Evolutionary conservation across 2,888 invertebrate genomes (phyloP), one percentile per base, ranked within the genome.

Genomic region (Pterobdella sp.): DNA sequence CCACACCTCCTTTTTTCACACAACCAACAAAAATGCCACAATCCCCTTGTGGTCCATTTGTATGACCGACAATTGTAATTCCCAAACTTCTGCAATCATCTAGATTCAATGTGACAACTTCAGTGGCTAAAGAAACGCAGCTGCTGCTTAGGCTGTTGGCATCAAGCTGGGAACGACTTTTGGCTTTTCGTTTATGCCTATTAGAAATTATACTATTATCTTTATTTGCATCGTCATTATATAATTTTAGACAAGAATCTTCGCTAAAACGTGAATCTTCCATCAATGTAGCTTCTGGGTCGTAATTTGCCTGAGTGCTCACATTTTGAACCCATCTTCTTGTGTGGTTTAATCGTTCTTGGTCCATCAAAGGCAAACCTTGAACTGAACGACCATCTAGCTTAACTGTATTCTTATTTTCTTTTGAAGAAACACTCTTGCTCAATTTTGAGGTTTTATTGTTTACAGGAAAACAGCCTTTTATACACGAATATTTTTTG

Each of bases 1-100:
- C 74, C 29, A 66, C 74, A n/a, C 74, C 74, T 10, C 67, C 72
- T 32, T 72, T 72, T n/a, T 63, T 66, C 1, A 74, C 64, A n/a
- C 68, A 37, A 14, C 74, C 74, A 34, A 74, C 71, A 35, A 74
- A 74, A 34, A 74, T 74, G 31, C 74, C 74, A 36, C 74, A 74
- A 49, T 74, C 74, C 2, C 72, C 74, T 34, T 74, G 72, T 22
- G 32, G 31, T 0, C 68, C 64, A 29, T 74, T 74, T 34, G 65
- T 67, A 52, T 72, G 74, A 1, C 74, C 74, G 22, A 74, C 74
- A 26, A 74, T 63, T 1, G 74, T 68, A 37, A 74, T 74, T 10
- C 74, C 74, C 32, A 74, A 72, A 52, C 65, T 65, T 66, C 56
- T 72, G 72, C 74, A 71, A 14, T 37, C 36, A n/a, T 72, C 72